Conservation (phyloP, 2,797 vertebrate species). For the Anguilla megastoma region DNA sequence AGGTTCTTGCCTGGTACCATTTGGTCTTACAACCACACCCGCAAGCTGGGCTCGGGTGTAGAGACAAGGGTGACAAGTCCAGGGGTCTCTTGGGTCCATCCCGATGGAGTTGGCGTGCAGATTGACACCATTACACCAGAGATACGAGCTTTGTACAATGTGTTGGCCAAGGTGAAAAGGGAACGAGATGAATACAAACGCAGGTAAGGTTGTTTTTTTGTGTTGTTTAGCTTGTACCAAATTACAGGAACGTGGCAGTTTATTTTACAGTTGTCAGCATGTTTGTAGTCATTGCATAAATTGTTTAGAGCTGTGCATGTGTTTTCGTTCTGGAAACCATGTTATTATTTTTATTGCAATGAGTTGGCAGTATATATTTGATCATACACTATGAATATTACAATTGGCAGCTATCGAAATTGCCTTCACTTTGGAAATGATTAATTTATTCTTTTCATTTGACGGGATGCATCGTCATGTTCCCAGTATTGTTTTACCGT, state of each 20-base stretch:
- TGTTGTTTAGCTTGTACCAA: neutral
- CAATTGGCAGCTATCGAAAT: neutral
- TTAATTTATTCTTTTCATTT: neutral
- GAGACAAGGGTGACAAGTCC: conserved; percentile 86
- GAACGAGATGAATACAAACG: conserved; percentile 95
- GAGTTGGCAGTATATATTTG: neutral
- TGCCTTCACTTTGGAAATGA: neutral
- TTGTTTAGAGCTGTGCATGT: neutral
- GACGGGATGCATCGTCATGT: neutral
- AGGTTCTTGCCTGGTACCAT: conserved; percentile 89
- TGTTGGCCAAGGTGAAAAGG: conserved; percentile 95
- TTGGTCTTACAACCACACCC: conserved; percentile 91
- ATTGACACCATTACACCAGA: conserved; percentile 96
- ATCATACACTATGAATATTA: neutral
- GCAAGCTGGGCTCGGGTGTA: conserved; percentile 76
- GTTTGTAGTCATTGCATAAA: neutral
- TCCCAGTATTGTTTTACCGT: neutral
- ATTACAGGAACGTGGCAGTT: neutral
- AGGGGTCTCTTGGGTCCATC: conserved; percentile 89
- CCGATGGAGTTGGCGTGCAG: conserved; percentile 94
- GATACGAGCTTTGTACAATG: conserved; percentile 95
- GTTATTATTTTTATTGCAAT: neutral
- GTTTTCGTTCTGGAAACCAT: neutral
- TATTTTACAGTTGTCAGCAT: neutral
- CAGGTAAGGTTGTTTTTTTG: conserved; percentile 75